Evolutionary conservation across 2,888 invertebrate species (phyloP).

Genomic region (Acleris laterana): DNA sequence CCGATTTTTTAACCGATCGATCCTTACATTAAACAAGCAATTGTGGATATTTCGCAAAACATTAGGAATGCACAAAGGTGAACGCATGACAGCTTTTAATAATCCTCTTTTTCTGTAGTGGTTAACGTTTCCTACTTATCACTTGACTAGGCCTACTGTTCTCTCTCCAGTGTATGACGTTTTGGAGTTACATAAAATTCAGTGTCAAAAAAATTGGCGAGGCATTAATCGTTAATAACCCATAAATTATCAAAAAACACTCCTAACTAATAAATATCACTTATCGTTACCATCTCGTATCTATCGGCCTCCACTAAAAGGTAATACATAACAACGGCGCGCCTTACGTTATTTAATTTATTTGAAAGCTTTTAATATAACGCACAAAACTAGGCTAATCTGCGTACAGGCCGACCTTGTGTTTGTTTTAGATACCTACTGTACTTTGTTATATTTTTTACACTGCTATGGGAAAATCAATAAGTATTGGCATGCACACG

Average conservation of each 20-base stretch:
- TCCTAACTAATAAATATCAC: neutral
- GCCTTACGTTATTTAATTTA: conserved; percentile 72
- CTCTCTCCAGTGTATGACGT: too few species aligned
- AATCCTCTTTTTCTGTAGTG: too few species aligned
- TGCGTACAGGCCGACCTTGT: conserved; percentile 55
- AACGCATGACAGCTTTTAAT: too few species aligned
- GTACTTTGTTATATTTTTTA: conserved; percentile 17
- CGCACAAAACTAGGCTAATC: conserved; percentile 62
- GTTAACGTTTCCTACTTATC: too few species aligned
- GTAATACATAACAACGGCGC: conserved; percentile 56
- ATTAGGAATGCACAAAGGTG: too few species aligned
- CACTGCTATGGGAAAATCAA: conserved; percentile 13
- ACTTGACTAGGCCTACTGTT: too few species aligned
- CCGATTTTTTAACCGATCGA: too few species aligned
- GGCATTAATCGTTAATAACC: too few species aligned
- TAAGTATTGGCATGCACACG: conserved; percentile 2
- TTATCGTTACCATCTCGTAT: conserved; percentile 10
- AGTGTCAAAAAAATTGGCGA: too few species aligned
- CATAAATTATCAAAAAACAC: neutral
- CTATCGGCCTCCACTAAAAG: conserved; percentile 27
- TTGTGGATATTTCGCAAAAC: too few species aligned
- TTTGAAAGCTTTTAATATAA: conserved; percentile 74
- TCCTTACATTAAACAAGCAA: too few species aligned
- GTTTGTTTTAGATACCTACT: conserved; percentile 30
- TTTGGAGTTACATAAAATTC: too few species aligned